Conservation (phyloP, 2,888 invertebrate species). For the Rotaria magnacalcarata region DNA sequence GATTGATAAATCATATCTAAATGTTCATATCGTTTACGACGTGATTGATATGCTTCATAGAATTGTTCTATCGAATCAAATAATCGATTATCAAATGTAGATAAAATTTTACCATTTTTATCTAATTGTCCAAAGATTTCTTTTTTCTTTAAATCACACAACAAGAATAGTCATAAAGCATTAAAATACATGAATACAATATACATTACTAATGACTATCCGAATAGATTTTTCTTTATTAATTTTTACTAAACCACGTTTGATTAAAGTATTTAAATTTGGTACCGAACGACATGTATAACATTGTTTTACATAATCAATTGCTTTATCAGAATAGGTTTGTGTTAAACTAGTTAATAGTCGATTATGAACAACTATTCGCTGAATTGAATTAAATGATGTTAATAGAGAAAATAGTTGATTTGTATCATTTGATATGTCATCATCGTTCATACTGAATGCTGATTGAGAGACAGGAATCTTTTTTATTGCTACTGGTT, state of each 20-base stretch:
- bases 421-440: neutral
- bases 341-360: neutral
- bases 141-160: neutral
- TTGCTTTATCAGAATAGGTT: neutral
- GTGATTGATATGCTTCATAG: neutral
- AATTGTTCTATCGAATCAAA: neutral
- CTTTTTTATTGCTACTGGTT: neutral
- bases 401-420: neutral
- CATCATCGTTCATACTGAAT: neutral
- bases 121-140: neutral
- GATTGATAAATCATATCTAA: neutral
- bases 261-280: neutral
- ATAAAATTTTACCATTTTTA: neutral
- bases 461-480: neutral
- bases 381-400: neutral
- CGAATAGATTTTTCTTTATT: neutral
- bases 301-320: neutral
- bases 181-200: neutral
- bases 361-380: neutral
- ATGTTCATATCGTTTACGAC: neutral
- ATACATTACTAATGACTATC: neutral
- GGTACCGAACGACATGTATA: neutral
- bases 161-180: neutral
- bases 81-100: neutral
- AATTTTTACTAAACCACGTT: slow-evolving; percentile 12